A percentile compares a stretch with the other conserved stretches of the same genome.
These are phyloP conservation scores for Stylophora pistillata DNA, from an alignment of 64 coral and sea anemone genomes.

Conservation along the genomic window DNA sequence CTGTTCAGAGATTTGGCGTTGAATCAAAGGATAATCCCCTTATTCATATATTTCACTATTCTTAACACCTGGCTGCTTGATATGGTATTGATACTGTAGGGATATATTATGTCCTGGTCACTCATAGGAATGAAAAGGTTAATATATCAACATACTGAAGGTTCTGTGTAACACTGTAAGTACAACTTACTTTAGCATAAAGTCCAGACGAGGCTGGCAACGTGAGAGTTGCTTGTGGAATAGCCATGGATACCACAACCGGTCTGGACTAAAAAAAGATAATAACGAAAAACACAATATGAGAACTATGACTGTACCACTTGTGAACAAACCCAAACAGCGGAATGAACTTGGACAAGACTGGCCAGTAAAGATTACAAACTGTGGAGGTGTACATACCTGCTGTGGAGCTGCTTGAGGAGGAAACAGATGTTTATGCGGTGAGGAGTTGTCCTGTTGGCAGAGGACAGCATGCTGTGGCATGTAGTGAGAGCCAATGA, in stretches of 20 bases:
- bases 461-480: constrained; percentile 68
- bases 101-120: too few relatives aligned
- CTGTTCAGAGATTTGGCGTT: too few relatives aligned
- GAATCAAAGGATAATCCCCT: too few relatives aligned
- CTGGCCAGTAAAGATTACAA: neutral
- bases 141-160: neutral
- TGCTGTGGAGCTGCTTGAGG: constrained; percentile 48
- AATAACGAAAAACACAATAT: neutral
- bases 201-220: constrained; percentile 41
- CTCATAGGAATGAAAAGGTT: too few relatives aligned
- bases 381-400: neutral
- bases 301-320: neutral
- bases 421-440: constrained; percentile 84
- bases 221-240: constrained; percentile 33
- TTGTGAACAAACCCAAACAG: neutral
- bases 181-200: constrained; percentile 59
- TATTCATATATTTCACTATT: too few relatives aligned
- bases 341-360: too few relatives aligned
- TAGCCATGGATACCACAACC: constrained; percentile 61
- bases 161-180: neutral
- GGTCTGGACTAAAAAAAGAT: constrained; percentile 25
- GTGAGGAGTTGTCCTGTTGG: constrained; percentile 70
- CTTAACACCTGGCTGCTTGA: too few relatives aligned
- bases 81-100: too few relatives aligned
- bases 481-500: constrained; percentile 67